Conservation (phyloP, 2,797 vertebrate genomes). For the Pangasius mekongensis region DNA sequence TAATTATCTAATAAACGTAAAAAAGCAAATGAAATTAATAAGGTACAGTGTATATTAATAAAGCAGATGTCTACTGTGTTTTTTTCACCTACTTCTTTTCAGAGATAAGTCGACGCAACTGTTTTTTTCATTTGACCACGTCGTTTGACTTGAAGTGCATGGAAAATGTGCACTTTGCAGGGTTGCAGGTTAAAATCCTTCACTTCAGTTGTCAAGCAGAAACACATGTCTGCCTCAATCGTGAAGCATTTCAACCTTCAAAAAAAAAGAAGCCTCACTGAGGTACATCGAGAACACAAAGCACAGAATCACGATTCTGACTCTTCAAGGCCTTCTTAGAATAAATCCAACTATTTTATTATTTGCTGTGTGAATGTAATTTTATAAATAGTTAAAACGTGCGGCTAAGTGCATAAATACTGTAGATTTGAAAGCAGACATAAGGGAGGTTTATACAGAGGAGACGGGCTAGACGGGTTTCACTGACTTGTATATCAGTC, state of each 20-base stretch:
- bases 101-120: background rate
- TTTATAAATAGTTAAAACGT: background rate
- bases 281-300: background rate
- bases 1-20: background rate
- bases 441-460: conserved; percentile 16
- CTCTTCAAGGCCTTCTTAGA: background rate
- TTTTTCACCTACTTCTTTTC: background rate
- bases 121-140: conserved; percentile 41
- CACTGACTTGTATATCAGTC: conserved; percentile 10
- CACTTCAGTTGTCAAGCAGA: conserved; percentile 61
- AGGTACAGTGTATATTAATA: background rate
- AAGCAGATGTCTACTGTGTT: background rate
- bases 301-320: background rate
- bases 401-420: background rate
- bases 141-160: conserved; percentile 57
- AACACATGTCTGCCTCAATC: conserved; percentile 56
- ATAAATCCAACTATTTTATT: background rate
- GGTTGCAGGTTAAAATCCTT: conserved; percentile 64
- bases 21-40: background rate
- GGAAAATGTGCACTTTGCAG: conserved; percentile 67
- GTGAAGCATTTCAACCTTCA: conserved; percentile 32
- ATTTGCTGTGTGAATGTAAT: background rate
- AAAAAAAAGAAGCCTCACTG: conserved; percentile 26
- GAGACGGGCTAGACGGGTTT: background rate
- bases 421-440: background rate